Evolutionary conservation across 1,140 invertebrate genomes (phyloP).

Genomic region (Tribolium madens): DNA sequence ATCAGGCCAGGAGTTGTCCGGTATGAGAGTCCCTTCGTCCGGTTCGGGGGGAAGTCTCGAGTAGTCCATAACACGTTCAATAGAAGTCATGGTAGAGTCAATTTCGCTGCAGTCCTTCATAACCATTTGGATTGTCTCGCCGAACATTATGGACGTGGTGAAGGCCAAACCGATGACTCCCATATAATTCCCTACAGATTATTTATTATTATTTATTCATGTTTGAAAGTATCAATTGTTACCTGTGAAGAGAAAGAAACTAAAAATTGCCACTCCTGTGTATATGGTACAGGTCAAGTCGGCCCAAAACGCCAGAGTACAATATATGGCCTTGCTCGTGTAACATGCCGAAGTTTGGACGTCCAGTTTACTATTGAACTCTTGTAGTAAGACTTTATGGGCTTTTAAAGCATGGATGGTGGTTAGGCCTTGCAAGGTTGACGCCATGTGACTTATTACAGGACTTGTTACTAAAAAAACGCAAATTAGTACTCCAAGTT

Average conservation of each 20-base stretch:
- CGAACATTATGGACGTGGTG: conserved; percentile 81
- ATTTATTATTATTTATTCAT: not conserved
- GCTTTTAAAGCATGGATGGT: conserved; percentile 82
- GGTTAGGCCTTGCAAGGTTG: conserved; percentile 81
- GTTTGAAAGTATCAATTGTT: conserved; percentile 51
- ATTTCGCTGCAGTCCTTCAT: conserved; percentile 84
- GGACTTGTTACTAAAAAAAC: conserved; percentile 76
- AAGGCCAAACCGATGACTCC: conserved; percentile 84
- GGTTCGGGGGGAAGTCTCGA: conserved; percentile 76
- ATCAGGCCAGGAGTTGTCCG: conserved; percentile 59
- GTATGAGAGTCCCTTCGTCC: conserved; percentile 52
- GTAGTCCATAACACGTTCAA: conserved; percentile 83
- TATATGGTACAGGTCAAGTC: conserved; percentile 80
- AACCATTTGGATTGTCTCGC: conserved; percentile 86
- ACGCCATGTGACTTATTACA: conserved; percentile 85
- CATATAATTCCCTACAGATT: conserved; percentile 67
- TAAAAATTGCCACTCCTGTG: conserved; percentile 70
- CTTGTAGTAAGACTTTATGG: conserved; percentile 76
- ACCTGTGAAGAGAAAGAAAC: conserved; percentile 67
- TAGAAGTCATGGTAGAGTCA: conserved; percentile 85
- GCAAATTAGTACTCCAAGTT: not conserved
- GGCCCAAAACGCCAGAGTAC: conserved; percentile 71
- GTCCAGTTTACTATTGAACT: conserved; percentile 74
- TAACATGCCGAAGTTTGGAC: conserved; percentile 75
- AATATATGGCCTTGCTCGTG: conserved; percentile 74